phyloP scores from a whole-genome alignment of 1,140 invertebrate species.

The Mizuhopecten yessoensis region DNA sequence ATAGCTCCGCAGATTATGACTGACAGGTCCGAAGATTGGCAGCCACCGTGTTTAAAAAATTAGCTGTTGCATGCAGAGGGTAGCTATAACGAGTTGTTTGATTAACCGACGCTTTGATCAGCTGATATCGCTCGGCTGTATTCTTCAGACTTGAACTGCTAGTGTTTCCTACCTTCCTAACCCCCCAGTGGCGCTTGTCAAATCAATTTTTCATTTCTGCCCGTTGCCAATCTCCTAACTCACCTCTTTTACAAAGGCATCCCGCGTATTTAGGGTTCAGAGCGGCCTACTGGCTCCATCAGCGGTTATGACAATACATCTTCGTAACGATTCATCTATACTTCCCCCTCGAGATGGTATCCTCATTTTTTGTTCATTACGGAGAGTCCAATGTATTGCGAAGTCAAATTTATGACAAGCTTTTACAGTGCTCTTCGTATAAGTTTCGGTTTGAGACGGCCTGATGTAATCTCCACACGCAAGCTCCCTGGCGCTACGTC shows the following conservation, averaged over 20 bases:
- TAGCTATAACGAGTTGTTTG: conserved; percentile 34
- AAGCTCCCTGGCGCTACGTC: not conserved
- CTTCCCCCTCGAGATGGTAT: conserved; percentile 24
- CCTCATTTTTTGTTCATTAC: conserved; percentile 30
- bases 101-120: not conserved
- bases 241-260: conserved; percentile 33
- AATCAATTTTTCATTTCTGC: conserved; percentile 29
- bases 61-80: not conserved
- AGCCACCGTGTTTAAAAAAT: conserved; percentile 27
- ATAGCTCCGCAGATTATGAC: conserved; percentile 42
- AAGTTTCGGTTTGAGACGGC: conserved; percentile 25
- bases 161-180: not conserved
- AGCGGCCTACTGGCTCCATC: conserved; percentile 28
- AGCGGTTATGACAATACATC: conserved; percentile 38
- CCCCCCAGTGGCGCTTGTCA: conserved; percentile 12
- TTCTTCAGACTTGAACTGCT: not conserved
- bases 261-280: conserved; percentile 15
- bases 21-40: conserved; percentile 35
- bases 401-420: conserved; percentile 28
- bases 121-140: not conserved
- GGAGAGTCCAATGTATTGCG: not conserved
- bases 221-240: conserved; percentile 30
- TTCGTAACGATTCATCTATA: conserved; percentile 26
- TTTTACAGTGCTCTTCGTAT: not conserved
- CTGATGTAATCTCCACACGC: conserved; percentile 30